phyloP scores from a whole-genome alignment of 2,888 invertebrate species.

The Xylocampa areola region DNA sequence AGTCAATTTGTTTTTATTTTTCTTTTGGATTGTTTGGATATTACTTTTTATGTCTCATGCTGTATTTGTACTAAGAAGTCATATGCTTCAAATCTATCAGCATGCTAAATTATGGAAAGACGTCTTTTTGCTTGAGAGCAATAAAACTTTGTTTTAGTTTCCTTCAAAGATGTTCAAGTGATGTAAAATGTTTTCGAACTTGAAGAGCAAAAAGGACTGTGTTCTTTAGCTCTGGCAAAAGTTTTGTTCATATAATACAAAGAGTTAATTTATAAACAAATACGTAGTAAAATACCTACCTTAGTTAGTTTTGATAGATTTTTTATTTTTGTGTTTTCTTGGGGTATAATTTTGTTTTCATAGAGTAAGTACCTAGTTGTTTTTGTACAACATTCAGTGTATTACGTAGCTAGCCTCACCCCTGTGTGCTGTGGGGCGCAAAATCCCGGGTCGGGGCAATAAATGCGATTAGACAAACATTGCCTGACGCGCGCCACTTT shows the following conservation, averaged over 20 bases:
- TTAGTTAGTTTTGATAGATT: background rate
- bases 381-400: constrained; percentile 48
- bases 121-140: no score
- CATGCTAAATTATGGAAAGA: no score
- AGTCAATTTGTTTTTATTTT: constrained; percentile 28
- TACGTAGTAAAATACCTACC: no score
- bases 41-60: constrained; percentile 1
- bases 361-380: constrained; percentile 44
- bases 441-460: constrained; percentile 81
- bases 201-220: no score
- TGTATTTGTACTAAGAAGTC: background rate
- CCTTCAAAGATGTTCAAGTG: no score
- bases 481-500: constrained; percentile 88
- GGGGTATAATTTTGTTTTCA: constrained; percentile 32
- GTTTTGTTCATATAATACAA: no score
- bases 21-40: constrained; percentile 24
- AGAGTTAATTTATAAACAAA: no score
- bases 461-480: constrained; percentile 89
- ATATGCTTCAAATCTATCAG: no score
- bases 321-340: constrained; percentile 2
- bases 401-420: constrained; percentile 63
- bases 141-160: no score
- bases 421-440: constrained; percentile 79
- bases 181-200: no score
- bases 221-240: no score